Percentiles rank a stretch among this genome's conserved stretches.
Evolutionary conservation across 2,113 vertebrate genomes (phyloP).

Genomic region (Dasyurus viverrinus): DNA sequence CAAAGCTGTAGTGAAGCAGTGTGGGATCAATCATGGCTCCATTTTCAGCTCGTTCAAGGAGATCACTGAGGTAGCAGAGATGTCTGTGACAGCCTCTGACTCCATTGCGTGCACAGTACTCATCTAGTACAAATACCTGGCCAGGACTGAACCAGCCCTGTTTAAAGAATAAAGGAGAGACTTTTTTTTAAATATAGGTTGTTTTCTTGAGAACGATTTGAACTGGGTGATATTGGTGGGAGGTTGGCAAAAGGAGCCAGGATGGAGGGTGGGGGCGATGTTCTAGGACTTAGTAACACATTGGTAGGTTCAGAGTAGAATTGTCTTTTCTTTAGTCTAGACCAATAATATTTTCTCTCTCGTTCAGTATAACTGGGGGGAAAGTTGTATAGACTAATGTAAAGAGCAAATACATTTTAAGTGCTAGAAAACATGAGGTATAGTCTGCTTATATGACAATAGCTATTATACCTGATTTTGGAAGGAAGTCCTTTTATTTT

Average conservation of each 20-base stretch:
- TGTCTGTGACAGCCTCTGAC: constrained; percentile 98
- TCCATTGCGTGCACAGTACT: constrained; percentile 98
- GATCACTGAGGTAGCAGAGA: constrained; percentile 97
- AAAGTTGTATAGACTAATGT: constrained; percentile 18
- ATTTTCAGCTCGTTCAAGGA: constrained; percentile 96
- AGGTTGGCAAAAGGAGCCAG: constrained; percentile 32
- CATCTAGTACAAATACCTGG: constrained; percentile 98
- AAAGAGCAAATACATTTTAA: constrained; percentile 62
- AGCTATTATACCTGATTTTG: constrained; percentile 44
- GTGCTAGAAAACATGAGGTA: constrained; percentile 46
- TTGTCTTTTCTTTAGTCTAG: neutral
- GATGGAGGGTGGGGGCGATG: constrained; percentile 16
- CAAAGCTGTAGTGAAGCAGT: constrained; percentile 99
- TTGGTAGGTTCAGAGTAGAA: neutral
- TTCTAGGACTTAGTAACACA: constrained; percentile 35
- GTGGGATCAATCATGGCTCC: constrained; percentile 99
- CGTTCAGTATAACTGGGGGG: neutral
- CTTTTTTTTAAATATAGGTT: constrained; percentile 83
- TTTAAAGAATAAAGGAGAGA: constrained; percentile 80
- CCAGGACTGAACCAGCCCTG: constrained; percentile 99
- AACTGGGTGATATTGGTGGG: constrained; percentile 35
- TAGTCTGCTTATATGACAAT: constrained; percentile 34
- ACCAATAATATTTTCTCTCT: neutral
- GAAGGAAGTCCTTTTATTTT: constrained; percentile 47
- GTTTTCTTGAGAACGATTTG: constrained; percentile 69